Conservation (phyloP, 2,797 vertebrate genomes). For the Vipera latastei region DNA sequence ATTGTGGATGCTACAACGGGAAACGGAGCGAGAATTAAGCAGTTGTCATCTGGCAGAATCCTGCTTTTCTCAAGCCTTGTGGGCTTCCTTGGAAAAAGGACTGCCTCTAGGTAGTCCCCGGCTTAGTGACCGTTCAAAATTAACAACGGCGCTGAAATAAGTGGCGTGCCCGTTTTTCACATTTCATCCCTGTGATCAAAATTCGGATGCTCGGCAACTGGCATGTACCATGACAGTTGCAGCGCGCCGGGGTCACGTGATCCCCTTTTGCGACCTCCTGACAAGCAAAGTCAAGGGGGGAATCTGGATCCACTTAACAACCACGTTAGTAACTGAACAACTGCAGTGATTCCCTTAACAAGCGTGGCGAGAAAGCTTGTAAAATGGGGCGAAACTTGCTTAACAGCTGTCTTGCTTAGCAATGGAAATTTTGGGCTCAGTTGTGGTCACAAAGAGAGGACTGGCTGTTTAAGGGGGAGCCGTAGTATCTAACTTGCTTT, state of each 20-base stretch:
- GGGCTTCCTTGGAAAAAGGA: background rate
- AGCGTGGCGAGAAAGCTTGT: accelerated
- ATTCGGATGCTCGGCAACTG: background rate
- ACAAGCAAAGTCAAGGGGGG: too few relatives aligned
- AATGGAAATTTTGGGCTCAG: too few relatives aligned
- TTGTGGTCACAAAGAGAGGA: too few relatives aligned
- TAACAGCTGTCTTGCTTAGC: too few relatives aligned
- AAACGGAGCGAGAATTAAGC: background rate
- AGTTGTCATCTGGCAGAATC: background rate
- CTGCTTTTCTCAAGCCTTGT: too few relatives aligned
- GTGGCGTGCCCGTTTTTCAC: background rate
- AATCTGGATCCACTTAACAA: background rate
- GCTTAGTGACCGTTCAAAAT: background rate
- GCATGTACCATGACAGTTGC: too few relatives aligned
- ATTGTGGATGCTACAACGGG: conserved; percentile 82
- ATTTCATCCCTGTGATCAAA: background rate
- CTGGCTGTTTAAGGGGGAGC: background rate
- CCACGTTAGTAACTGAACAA: background rate
- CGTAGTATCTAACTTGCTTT: background rate
- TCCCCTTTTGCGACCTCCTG: too few relatives aligned
- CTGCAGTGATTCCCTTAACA: background rate
- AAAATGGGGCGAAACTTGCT: background rate
- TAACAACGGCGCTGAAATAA: too few relatives aligned
- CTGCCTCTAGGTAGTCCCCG: background rate
- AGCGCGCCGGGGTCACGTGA: accelerated